phyloP scores from a whole-genome alignment of 2,797 vertebrate species.

The Intellagama lesueurii region DNA sequence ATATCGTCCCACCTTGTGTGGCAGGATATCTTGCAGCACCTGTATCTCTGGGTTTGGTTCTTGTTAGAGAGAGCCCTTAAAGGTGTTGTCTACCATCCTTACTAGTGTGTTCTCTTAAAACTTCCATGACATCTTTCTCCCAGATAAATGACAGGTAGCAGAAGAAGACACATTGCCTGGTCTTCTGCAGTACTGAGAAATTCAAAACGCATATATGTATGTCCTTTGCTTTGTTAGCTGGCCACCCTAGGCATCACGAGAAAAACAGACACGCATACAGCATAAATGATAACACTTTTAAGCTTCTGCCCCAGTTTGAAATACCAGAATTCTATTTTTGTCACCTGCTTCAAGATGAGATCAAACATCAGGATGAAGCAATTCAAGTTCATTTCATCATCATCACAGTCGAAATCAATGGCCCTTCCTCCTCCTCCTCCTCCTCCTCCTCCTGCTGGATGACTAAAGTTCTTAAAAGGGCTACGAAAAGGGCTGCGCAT shows the following conservation, averaged over 20 bases:
- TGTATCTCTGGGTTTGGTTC: no score
- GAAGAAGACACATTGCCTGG: no score
- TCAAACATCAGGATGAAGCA: constrained; percentile 99
- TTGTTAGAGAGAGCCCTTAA: no score
- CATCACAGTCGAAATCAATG: constrained; percentile 95
- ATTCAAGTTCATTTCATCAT: constrained; percentile 98
- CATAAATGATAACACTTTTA: neutral
- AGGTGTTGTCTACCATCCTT: no score
- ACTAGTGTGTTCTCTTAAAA: no score
- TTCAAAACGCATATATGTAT: neutral
- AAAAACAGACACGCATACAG: neutral
- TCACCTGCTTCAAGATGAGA: constrained; percentile 97
- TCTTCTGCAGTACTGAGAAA: no score
- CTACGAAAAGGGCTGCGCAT: constrained; percentile 87
- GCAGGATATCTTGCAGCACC: no score
- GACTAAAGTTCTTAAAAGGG: constrained; percentile 96
- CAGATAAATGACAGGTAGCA: no score
- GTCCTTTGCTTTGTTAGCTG: neutral
- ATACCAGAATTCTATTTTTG: constrained; percentile 3
- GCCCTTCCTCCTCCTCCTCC: constrained; percentile 81
- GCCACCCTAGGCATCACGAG: neutral
- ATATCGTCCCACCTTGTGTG: no score
- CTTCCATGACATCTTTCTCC: no score
- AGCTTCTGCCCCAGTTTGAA: neutral
- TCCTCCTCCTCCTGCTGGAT: constrained; percentile 78